Evolutionary conservation across 2,888 invertebrate species (phyloP), one percentile per base, ranked within the genome.

Genomic region (Galerucella calmariensis): DNA sequence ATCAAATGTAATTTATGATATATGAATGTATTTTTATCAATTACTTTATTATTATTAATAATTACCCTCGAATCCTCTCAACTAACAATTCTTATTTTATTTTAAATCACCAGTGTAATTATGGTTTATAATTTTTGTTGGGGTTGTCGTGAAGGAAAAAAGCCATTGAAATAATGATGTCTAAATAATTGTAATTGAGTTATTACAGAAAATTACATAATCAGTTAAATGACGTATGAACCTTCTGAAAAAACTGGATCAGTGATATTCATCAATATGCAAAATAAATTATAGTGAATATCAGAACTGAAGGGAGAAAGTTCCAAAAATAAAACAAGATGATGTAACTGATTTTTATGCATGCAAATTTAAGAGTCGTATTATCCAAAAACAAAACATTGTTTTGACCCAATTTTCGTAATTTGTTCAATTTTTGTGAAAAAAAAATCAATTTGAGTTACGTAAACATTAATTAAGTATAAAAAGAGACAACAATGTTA

Each of bases 221-320:
- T 61, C n/a, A 69, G 27, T 48, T 59, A 48, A 68, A 46, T 69
- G 61, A 69, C 48, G 69, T 35, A 69, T 69, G 27, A 61, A 69
- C 48, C 48, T 48, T 48, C 16, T 35, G 20, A 61, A 71, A 63
- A 66, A 71, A 71, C 71, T 71, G 71, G 65, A 71, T 71, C 65
- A 71, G 56, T 65, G 71, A 65, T 71, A 71, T 65, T 65, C 56
- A 71, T 71, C 71, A 58, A 71, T 71, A 65, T 71, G 71, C 71
- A 71, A 65, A 71, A 65, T 71, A 71, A 65, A 65, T 71, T 71
- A 58, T 46, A 58, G 63, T 58, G 66, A 71, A 66, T 58, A 65
- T 73, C 56, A 24, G 48, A 68, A 68, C 58, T 69, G 44, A 68
- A 67, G 73, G 69, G 73, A 73, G 73, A 73, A 73, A 73, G 73